Base-by-base conservation (phyloP, 2,113 vertebrate species). In the Murina feae region DNA sequence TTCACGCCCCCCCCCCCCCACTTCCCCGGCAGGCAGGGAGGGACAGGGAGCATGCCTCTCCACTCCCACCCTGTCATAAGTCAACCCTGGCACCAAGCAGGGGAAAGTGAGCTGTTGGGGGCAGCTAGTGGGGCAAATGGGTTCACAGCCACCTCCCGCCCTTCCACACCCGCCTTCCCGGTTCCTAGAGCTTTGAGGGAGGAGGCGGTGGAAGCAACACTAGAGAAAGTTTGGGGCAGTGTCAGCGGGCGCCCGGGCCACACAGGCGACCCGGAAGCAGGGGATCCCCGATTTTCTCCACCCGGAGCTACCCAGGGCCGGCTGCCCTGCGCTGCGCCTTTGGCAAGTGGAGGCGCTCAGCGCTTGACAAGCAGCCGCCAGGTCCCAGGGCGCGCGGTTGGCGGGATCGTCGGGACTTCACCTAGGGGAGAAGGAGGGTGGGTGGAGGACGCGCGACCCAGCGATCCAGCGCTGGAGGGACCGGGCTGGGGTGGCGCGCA, bases 191-290 rank as follows among this genome's bases (percentile, higher is more conserved):
- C 8, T 13, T 42, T 7, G 2, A 28, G 1, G 79, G 85, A 74
- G 82, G 32, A 74, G 72, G 49, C 4, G 2, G 49, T n/a, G 32
- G 60, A 32, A 89, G 39, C 49, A 3, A 42, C 53, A 5, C 1
- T 9, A 58, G 37, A 81, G 83, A 96, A 96, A 97, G 95, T 97
- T 96, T 65, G 65, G 69, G 87, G 32, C 85, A 17, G n/a, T 86
- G 86, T 72, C 51, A 28, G 44, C 51, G 4, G 66, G 37, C 30
- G 12, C 44, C 60, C 1, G 2, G n/a, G 55, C 66, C 75, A 32
- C 49, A 10, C 75, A 7, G 60, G 63, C 21, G 18, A n/a, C 88
- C 20, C 25, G 25, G 60, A 55, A 80, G 20, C 44, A 20, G 30
- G 28, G 47, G 17, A 81, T n/a, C 69, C 25, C 47, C 4, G 39